These are phyloP conservation scores for Taurulus bubalis DNA, from an alignment of 2,113 vertebrate genomes.

Conservation along the genomic window DNA sequence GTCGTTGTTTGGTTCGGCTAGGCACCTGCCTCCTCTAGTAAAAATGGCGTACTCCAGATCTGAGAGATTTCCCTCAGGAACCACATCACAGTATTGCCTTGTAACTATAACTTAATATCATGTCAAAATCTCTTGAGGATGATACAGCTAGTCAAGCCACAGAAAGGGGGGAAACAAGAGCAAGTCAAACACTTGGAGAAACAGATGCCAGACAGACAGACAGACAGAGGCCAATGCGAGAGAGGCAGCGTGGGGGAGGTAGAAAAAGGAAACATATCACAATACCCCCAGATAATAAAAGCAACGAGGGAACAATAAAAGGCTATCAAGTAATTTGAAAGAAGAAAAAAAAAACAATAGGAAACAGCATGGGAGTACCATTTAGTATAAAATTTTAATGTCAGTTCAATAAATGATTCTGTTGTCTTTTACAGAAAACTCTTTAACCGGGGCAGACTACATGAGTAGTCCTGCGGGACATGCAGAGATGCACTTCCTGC, in stretches of 20 bases:
- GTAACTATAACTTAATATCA: constrained; percentile 93
- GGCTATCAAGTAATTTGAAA: constrained; percentile 88
- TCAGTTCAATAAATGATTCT: constrained; percentile 80
- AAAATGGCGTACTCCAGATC: constrained; percentile 85
- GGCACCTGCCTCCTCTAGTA: constrained; percentile 89
- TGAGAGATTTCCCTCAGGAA: constrained; percentile 90
- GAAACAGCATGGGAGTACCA: constrained; percentile 82
- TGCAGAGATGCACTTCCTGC: constrained; percentile 52
- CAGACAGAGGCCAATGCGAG: constrained; percentile 52
- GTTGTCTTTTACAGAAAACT: constrained; percentile 76
- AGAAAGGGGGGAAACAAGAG: constrained; percentile 66
- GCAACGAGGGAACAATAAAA: constrained; percentile 84
- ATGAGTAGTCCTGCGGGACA: constrained; percentile 62
- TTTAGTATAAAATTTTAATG: constrained; percentile 87
- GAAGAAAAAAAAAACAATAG: constrained; percentile 83
- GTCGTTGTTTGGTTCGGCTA: constrained; percentile 88
- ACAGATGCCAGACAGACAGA: no score
- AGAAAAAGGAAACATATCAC: constrained; percentile 73
- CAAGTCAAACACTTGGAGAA: constrained; percentile 59
- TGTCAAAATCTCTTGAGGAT: constrained; percentile 92
- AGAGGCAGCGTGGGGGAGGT: constrained; percentile 11
- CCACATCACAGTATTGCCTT: constrained; percentile 88
- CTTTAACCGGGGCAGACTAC: constrained; percentile 63
- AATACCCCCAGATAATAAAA: constrained; percentile 86
- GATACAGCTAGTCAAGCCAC: constrained; percentile 87